Conservation (phyloP, 2,888 invertebrate species). For the Lysandra coridon region DNA sequence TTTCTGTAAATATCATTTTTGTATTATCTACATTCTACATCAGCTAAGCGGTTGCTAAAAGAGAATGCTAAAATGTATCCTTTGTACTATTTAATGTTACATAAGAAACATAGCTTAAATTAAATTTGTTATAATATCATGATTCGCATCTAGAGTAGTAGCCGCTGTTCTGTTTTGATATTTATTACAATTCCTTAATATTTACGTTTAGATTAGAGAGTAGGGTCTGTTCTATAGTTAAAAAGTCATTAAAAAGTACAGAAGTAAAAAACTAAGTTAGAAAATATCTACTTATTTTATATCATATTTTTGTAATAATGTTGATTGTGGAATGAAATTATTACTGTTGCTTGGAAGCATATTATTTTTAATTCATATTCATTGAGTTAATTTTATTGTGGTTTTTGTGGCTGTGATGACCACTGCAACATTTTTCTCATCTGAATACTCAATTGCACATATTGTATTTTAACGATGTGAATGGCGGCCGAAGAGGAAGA, state of each 20-base stretch:
- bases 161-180: neutral
- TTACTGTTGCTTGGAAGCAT: slow-evolving; percentile 9
- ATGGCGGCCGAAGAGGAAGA: too few species aligned
- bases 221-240: slow-evolving; percentile 1
- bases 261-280: neutral
- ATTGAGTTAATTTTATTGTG: slow-evolving; percentile 29
- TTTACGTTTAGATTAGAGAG: slow-evolving; percentile 1
- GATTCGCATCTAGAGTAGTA: neutral
- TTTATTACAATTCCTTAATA: slow-evolving; percentile 10
- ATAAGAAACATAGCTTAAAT: neutral
- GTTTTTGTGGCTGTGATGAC: slow-evolving; percentile 37
- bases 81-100: neutral
- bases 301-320: slow-evolving; percentile 19
- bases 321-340: slow-evolving; percentile 16
- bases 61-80: neutral
- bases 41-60: neutral
- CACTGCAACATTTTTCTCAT: slow-evolving; percentile 35
- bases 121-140: neutral
- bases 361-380: neutral
- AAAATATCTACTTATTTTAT: slow-evolving; percentile 4
- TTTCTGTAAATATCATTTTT: neutral
- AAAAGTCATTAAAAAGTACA: neutral
- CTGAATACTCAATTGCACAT: slow-evolving; percentile 11
- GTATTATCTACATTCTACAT: neutral
- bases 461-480: neutral